Evolutionary conservation across 2,888 invertebrate species (phyloP), one percentile per base, ranked within the genome.

Genomic region (Embidobia sp.): DNA sequence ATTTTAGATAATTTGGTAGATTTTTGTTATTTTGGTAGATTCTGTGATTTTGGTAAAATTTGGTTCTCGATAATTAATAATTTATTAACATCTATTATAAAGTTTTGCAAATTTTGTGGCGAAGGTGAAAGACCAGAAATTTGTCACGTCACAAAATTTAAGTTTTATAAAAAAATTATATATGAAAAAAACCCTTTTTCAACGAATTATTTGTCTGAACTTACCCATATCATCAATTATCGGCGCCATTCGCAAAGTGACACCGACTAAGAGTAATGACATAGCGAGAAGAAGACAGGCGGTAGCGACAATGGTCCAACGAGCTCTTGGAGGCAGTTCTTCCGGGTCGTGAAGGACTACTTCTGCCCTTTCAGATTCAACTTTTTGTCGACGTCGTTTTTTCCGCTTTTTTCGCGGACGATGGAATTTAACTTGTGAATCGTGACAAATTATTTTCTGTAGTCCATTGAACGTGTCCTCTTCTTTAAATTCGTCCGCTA

Each of bases 221-320:
- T 94, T 90, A 97, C 97, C 97, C 95, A 97, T 96, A 86, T 97
- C 97, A 88, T 98, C 97, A 85, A 98, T 98, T 81, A 97, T 94
- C 7, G 97, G 97, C 8, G 97, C 97, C 96, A 98, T 97, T 79
- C 97, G 92, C 22, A 98, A 91, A 2, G 97, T 97, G 64, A 97
- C 95, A 10, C 97, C 97, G 22, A 98, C 97, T 73, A 98, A 91
- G 80, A 97, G 92, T 84, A 98, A 93, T 90, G 97, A 97, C 91
- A 97, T 95, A 86, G 96, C 93, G 72, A 97, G 93, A 80, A 97
- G 91, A 78, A 97, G 91, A 86, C 96, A 96, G 76, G 97, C 97
- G 37, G 97, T 97, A 84, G 96, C 95, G 90, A 97, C 95, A 89
- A 97, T 97, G 53, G 97, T 96, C 93, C 96, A 96, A 80, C 96